A percentile compares a stretch with the other conserved stretches of the same genome.
These are phyloP conservation scores for Heliothis virescens DNA, from an alignment of 1,140 invertebrate species.

Conservation along the genomic window DNA sequence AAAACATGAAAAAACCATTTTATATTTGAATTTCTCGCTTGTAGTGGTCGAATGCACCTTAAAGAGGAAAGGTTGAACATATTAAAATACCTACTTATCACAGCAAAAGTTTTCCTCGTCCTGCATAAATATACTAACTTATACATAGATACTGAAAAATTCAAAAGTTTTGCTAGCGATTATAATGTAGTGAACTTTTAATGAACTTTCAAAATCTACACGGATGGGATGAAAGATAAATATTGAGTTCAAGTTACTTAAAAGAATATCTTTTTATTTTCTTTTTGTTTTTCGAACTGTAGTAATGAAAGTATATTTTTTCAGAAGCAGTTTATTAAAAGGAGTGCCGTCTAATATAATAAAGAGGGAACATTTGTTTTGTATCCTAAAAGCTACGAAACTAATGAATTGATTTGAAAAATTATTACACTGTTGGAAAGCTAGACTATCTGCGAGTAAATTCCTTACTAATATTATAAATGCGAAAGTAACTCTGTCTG, in stretches of 20 bases:
- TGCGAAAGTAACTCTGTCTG: too few species aligned
- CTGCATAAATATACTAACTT: too few species aligned
- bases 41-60: too few species aligned
- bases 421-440: too few species aligned
- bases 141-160: background rate
- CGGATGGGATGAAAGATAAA: background rate
- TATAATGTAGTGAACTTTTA: constrained; percentile 2
- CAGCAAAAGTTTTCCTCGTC: background rate
- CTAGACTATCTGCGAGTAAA: too few species aligned
- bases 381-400: too few species aligned
- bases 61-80: background rate
- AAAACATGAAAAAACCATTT: too few species aligned
- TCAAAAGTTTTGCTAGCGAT: background rate
- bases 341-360: too few species aligned
- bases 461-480: too few species aligned
- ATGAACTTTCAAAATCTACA: constrained; percentile 8
- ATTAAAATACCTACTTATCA: constrained; percentile 1
- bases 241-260: constrained; percentile 2
- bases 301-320: background rate
- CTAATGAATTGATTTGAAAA: too few species aligned
- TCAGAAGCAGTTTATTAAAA: background rate
- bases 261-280: background rate
- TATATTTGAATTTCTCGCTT: too few species aligned
- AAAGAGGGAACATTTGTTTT: too few species aligned
- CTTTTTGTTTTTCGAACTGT: background rate